Conservation (phyloP, 2,888 invertebrate genomes). For the Ferrisia virgata region DNA sequence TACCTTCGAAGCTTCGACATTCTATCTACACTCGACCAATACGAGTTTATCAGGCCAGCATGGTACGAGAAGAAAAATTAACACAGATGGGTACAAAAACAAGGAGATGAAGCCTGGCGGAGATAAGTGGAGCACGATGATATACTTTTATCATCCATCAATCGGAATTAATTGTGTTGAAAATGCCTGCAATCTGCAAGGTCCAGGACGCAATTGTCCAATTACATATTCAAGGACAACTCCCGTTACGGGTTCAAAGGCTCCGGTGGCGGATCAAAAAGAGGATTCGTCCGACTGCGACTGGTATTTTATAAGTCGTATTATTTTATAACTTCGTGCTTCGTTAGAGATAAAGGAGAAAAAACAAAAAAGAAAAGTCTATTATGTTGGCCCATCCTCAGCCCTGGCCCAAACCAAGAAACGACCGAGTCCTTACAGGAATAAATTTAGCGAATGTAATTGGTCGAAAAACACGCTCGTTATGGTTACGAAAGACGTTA, state of each 20-base stretch:
- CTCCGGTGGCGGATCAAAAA: background rate
- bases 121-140: too few species aligned
- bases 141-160: background rate
- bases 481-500: background rate
- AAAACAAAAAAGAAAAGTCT: background rate
- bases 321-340: too few species aligned
- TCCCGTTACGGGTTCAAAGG: too few species aligned
- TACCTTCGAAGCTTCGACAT: background rate
- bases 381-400: background rate
- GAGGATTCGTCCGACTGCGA: too few species aligned
- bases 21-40: background rate
- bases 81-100: background rate
- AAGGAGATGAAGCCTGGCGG: too few species aligned
- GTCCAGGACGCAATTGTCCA: too few species aligned
- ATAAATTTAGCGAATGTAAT: slow-evolving; percentile 1
- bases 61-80: background rate
- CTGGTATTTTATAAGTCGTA: too few species aligned
- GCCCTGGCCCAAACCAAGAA: too few species aligned
- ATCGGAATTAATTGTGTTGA: background rate
- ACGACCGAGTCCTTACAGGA: background rate
- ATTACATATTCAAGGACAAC: too few species aligned
- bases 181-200: background rate
- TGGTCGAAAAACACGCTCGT: background rate
- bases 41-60: too few species aligned
- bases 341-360: too few species aligned